Evolutionary conservation across 2,113 vertebrate species (phyloP).

Genomic region (Alectura lathami): DNA sequence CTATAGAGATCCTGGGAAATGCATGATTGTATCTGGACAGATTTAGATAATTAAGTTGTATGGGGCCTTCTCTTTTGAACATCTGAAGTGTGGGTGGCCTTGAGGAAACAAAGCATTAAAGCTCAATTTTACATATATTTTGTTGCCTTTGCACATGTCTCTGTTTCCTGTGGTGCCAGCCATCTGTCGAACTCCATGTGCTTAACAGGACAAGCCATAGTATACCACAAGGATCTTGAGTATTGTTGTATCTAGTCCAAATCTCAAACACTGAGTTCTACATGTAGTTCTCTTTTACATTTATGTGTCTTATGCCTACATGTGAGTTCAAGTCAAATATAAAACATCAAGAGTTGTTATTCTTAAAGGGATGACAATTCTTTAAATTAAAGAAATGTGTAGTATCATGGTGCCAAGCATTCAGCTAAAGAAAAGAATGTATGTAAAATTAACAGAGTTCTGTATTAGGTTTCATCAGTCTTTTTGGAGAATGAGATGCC

Average conservation of each 20-base stretch:
- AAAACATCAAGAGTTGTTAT: background rate
- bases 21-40: background rate
- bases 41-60: background rate
- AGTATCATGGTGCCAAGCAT: background rate
- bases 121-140: background rate
- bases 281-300: background rate
- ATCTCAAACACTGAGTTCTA: background rate
- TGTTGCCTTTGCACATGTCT: constrained; percentile 3
- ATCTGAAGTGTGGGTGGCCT: constrained; percentile 57
- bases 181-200: background rate
- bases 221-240: background rate
- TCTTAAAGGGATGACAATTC: background rate
- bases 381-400: background rate
- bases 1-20: background rate
- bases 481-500: background rate
- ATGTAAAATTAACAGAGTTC: background rate
- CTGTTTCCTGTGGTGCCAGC: constrained; percentile 3
- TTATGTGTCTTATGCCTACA: background rate
- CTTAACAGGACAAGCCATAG: background rate
- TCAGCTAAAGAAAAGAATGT: background rate
- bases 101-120: constrained; percentile 38
- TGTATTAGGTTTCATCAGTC: background rate
- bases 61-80: constrained; percentile 12
- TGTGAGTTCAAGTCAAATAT: background rate
- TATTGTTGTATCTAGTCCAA: background rate